Percentiles rank a stretch among this genome's conserved stretches.
Evolutionary conservation across 2,888 invertebrate genomes (phyloP).

Genomic region (Lydus trimaculatus): DNA sequence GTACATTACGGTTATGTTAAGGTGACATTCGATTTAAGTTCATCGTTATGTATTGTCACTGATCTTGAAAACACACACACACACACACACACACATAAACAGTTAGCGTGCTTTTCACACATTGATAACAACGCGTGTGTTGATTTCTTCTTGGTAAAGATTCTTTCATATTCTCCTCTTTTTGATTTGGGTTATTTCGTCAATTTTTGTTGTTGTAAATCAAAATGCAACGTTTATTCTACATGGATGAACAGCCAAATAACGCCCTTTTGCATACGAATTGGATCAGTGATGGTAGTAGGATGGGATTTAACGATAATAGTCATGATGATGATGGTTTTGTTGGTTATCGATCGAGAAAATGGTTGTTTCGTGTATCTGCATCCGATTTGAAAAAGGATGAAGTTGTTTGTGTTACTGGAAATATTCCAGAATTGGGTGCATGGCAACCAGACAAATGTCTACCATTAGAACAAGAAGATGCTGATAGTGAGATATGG

Average conservation of each 20-base stretch:
- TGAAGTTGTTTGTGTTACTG: constrained; percentile 75
- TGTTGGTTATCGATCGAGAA: constrained; percentile 43
- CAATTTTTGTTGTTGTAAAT: background rate
- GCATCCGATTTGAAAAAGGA: constrained; percentile 63
- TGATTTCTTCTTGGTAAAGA: background rate
- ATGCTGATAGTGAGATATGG: constrained; percentile 68
- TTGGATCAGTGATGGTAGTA: constrained; percentile 17
- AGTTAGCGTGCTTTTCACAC: background rate
- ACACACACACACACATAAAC: background rate
- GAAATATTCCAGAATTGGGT: constrained; percentile 73
- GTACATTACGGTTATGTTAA: background rate
- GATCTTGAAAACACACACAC: background rate
- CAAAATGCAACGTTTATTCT: constrained; percentile 73
- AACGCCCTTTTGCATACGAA: constrained; percentile 57
- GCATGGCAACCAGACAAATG: constrained; percentile 73
- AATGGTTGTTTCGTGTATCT: constrained; percentile 66
- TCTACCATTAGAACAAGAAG: constrained; percentile 63
- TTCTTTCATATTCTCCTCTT: background rate
- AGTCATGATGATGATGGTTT: constrained; percentile 20
- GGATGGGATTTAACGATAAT: constrained; percentile 12
- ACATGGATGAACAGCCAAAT: constrained; percentile 65
- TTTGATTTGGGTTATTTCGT: background rate
- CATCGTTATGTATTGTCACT: background rate
- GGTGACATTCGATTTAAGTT: background rate
- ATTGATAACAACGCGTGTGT: background rate